Evolutionary conservation across 2,888 invertebrate species (phyloP).

Genomic region (Tricholauxania praeusta): DNA sequence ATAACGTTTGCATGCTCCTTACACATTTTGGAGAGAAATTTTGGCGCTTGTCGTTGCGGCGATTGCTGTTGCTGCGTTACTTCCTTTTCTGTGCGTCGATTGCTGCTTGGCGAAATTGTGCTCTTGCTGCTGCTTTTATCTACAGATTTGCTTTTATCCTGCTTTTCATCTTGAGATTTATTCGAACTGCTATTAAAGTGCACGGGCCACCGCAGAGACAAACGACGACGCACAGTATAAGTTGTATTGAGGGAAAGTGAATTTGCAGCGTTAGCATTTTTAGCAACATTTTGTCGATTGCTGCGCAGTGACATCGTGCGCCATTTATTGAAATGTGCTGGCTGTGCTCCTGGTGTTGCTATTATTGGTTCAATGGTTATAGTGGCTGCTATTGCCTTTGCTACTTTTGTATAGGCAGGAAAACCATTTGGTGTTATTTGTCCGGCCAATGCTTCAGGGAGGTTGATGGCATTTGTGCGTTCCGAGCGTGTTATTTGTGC

Average conservation of each 20-base stretch:
- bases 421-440: constrained; percentile 58
- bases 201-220: constrained; percentile 50
- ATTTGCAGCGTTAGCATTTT: constrained; percentile 30
- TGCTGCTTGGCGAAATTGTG: background rate
- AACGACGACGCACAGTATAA: constrained; percentile 41
- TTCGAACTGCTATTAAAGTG: background rate
- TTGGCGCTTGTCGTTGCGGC: background rate
- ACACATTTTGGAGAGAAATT: constrained; percentile 38
- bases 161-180: background rate
- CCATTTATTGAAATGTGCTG: no score
- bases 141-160: background rate
- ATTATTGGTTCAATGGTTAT: background rate
- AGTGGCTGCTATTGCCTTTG: constrained; percentile 38
- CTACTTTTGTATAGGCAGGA: constrained; percentile 52
- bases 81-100: background rate
- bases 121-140: background rate
- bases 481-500: constrained; percentile 2
- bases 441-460: constrained; percentile 54
- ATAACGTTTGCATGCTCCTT: constrained; percentile 45
- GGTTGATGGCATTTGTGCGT: constrained; percentile 38
- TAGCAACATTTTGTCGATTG: no score
- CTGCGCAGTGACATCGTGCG: no score
- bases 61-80: background rate
- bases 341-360: background rate
- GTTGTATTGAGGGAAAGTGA: background rate